Percentiles rank a stretch among this genome's conserved stretches.
Conservation (phyloP, 2,113 vertebrate genomes). For the Larimichthys polyactis region DNA sequence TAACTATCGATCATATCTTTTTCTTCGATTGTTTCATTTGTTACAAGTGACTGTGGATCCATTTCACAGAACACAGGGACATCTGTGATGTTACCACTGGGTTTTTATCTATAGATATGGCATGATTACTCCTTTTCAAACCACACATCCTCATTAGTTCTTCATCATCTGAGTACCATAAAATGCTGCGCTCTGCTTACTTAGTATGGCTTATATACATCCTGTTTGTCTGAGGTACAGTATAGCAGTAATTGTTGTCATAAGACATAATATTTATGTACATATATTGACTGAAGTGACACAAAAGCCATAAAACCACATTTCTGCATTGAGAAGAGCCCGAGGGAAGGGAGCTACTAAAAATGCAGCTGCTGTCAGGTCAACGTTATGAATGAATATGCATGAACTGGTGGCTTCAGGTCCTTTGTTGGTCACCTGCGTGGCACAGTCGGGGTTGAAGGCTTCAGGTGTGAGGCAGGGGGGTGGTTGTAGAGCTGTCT, state of each 20-base stretch:
- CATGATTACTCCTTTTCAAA: conserved; percentile 34
- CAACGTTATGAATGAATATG: conserved; percentile 75
- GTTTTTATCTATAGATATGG: conserved; percentile 11
- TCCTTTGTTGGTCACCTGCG: conserved; percentile 68
- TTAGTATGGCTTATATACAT: not conserved
- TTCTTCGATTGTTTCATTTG: conserved; percentile 25
- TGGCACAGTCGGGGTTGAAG: conserved; percentile 62
- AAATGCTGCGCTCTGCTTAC: not conserved
- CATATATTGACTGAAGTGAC: not conserved
- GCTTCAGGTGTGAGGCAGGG: conserved; percentile 55
- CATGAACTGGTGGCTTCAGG: conserved; percentile 61
- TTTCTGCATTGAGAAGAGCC: conserved; percentile 18
- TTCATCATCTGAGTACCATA: not conserved
- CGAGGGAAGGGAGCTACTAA: conserved; percentile 46
- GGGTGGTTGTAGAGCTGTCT: conserved; percentile 56
- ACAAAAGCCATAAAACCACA: not conserved
- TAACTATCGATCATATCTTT: conserved; percentile 60
- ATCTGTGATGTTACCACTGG: conserved; percentile 13
- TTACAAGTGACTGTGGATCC: conserved; percentile 36
- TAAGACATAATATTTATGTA: not conserved
- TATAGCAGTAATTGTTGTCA: conserved; percentile 1
- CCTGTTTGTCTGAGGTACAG: not conserved
- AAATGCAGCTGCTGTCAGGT: conserved; percentile 62
- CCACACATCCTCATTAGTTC: conserved; percentile 35
- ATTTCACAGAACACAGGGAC: conserved; percentile 44